A percentile compares a stretch with the other conserved stretches of the same genome.
These are phyloP conservation scores for Drosophila phalerata DNA, from an alignment of 2,888 invertebrate genomes.

Conservation along the genomic window DNA sequence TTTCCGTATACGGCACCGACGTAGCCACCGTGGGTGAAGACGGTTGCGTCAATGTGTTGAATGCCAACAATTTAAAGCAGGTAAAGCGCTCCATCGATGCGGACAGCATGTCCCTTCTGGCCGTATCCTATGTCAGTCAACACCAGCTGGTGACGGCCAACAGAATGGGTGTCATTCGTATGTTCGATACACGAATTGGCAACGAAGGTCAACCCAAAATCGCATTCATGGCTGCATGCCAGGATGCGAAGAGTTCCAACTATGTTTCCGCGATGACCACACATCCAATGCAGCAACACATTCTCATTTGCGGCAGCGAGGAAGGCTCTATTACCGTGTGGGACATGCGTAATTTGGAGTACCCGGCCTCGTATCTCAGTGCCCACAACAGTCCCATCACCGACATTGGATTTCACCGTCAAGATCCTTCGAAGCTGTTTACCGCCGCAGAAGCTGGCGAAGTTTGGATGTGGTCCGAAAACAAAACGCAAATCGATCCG, in stretches of 20 bases:
- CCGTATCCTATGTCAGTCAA: conserved; percentile 91
- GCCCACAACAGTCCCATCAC: conserved; percentile 92
- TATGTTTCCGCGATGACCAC: conserved; percentile 91
- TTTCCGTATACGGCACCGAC: conserved; percentile 92
- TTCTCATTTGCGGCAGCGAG: conserved; percentile 93
- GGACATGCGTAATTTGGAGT: conserved; percentile 94
- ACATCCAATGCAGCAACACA: conserved; percentile 95
- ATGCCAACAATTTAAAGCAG: conserved; percentile 86
- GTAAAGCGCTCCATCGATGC: conserved; percentile 87
- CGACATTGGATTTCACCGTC: conserved; percentile 95
- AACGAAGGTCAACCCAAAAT: conserved; percentile 88
- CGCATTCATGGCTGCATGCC: conserved; percentile 90
- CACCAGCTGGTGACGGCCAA: conserved; percentile 92
- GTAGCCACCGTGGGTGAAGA: conserved; percentile 94
- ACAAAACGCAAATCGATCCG: conserved; percentile 86
- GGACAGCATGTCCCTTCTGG: conserved; percentile 93
- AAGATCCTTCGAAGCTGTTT: conserved; percentile 93
- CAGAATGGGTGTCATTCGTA: conserved; percentile 94
- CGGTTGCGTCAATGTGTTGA: conserved; percentile 88
- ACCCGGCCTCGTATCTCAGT: conserved; percentile 92
- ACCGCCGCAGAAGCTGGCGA: conserved; percentile 93
- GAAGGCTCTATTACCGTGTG: conserved; percentile 95
- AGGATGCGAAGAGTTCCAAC: conserved; percentile 87
- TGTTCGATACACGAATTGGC: conserved; percentile 92
- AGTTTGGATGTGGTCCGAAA: conserved; percentile 95